These are phyloP conservation scores for Watsonalla cultraria DNA, from an alignment of 2,888 invertebrate species.

Conservation along the genomic window DNA sequence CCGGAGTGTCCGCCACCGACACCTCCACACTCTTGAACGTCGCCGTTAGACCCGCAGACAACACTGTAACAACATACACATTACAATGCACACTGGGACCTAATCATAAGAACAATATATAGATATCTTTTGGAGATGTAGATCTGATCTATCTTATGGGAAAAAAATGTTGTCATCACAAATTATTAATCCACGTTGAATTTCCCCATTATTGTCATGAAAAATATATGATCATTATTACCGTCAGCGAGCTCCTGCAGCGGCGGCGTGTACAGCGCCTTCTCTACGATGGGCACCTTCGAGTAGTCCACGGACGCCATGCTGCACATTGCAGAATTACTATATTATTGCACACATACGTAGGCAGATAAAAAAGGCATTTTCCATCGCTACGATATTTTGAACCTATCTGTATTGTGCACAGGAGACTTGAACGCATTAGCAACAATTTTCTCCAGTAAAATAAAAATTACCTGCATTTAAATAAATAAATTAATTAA, in stretches of 20 bases:
- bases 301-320: conserved; percentile 61
- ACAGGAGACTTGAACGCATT: too few species aligned
- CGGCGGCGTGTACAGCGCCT: conserved; percentile 78
- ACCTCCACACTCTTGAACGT: conserved; percentile 87
- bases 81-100: background rate
- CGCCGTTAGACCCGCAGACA: conserved; percentile 81
- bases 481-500: too few species aligned
- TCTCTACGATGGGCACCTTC: conserved; percentile 71
- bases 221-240: conserved; percentile 28
- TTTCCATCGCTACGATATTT: too few species aligned
- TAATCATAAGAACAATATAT: too few species aligned
- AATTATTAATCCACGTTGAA: too few species aligned
- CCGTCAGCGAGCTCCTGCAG: conserved; percentile 83
- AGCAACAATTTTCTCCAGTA: too few species aligned
- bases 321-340: conserved; percentile 25
- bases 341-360: background rate
- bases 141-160: too few species aligned
- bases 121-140: too few species aligned
- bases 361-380: too few species aligned
- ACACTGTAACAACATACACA: conserved; percentile 54
- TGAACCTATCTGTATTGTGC: too few species aligned
- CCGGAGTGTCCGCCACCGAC: conserved; percentile 90
- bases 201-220: background rate
- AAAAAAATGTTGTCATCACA: too few species aligned
- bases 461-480: too few species aligned